Base-by-base conservation (phyloP, 2,113 vertebrate species). In the Vidua chalybeata region DNA sequence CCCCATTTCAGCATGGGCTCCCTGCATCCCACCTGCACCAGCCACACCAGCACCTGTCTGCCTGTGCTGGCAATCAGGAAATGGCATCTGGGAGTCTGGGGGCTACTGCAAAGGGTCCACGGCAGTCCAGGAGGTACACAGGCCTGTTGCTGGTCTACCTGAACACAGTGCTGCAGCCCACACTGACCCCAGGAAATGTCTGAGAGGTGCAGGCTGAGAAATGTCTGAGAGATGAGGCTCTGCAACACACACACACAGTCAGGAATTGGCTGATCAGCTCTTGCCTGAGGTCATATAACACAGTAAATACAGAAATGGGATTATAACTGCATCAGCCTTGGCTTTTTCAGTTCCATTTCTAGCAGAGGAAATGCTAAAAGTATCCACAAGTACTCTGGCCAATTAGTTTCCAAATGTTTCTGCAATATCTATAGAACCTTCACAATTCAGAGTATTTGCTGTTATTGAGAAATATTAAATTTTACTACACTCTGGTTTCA, bases 211-310 rank as follows among this genome's bases (percentile, higher is more conserved):
- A 52, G 35, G 6, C 10, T 30, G 56, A 77, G 37, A n/a, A n/a
- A n/a, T n/a, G n/a, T n/a, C 35, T 1, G 16, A 75, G 62, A 62
- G 39, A 13, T 20, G 31, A n/a, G 37, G 63, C 26, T 72, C 19
- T 21, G 15, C 63, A 59, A 37, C 0, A 0, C 13, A 55, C 11
- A 55, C 28, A 28, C 15, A 16, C 6, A 21, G 39, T 18, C 75
- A 92, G 52, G 51, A 79, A 48, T 0, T 63, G 33, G n/a, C 51
- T 69, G 63, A 63, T 4, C 1, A 5, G 54, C 63, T 59, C 56
- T 51, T 55, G 23, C 62, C 49, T 48, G 45, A 76, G 64, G 39
- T 61, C 59, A 43, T 19, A 17, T 27, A 89, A 39, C 62, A 69
- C 22, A 86, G 43, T 30, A 80, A 89, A 76, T 73, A 64, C 5